Evolutionary conservation across 2,797 vertebrate genomes (phyloP).

Genomic region (Denticeps clupeoides): DNA sequence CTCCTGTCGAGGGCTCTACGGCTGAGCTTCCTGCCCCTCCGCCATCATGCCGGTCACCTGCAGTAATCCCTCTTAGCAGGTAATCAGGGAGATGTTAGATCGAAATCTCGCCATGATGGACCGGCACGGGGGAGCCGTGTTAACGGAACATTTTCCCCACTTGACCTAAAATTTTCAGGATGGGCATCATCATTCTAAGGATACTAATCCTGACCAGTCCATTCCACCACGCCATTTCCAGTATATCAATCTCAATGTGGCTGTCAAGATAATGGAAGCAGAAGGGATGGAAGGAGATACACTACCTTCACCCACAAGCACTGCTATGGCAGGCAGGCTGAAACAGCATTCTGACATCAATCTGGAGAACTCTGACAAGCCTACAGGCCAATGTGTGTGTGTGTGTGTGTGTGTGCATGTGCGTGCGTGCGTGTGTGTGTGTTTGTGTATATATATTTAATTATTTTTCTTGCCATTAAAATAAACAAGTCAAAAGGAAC

Average conservation of each 20-base stretch:
- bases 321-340: not conserved
- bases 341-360: slow-evolving; percentile 1
- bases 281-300: not conserved
- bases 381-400: not conserved
- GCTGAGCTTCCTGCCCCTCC: not conserved
- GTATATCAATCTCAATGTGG: slow-evolving; percentile 14
- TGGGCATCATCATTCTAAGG: slow-evolving; percentile 10
- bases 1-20: not conserved
- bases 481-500: slow-evolving; percentile 23
- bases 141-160: slow-evolving; percentile 1
- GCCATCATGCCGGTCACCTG: slow-evolving; percentile 10
- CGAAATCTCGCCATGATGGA: too few species aligned
- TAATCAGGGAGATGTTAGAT: slow-evolving; percentile 30
- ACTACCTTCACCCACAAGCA: not conserved
- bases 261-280: slow-evolving; percentile 27
- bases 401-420: not conserved
- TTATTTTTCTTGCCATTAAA: too few species aligned
- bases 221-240: slow-evolving; percentile 11
- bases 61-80: slow-evolving; percentile 30
- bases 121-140: too few species aligned
- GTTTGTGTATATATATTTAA: too few species aligned
- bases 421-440: too few species aligned
- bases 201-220: slow-evolving; percentile 24
- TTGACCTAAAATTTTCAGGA: slow-evolving; percentile 9
- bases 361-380: not conserved